Conservation (phyloP, 2,888 invertebrate species). For the Heteropelma amictum region DNA sequence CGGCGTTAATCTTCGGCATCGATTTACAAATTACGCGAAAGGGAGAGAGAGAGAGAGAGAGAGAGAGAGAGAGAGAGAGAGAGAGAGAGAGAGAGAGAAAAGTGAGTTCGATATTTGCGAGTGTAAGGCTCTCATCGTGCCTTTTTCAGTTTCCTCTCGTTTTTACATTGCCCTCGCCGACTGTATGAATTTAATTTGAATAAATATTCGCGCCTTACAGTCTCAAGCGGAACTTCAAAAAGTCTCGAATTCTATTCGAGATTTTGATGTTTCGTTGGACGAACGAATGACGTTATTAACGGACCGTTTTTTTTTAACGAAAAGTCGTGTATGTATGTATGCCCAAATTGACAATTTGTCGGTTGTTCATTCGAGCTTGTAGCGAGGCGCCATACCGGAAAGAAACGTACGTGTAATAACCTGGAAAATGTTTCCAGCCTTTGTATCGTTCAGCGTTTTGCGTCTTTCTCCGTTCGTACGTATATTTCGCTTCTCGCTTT, state of each 20-base stretch:
- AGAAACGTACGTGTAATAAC: background rate
- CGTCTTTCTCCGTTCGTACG: background rate
- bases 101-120: slow-evolving; percentile 37
- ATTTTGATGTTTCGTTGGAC: too few species aligned
- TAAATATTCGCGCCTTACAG: too few species aligned
- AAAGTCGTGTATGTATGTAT: background rate
- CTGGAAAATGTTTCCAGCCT: slow-evolving; percentile 14
- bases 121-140: slow-evolving; percentile 19
- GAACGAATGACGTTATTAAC: too few species aligned
- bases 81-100: too few species aligned
- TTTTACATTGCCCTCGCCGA: too few species aligned
- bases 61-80: too few species aligned
- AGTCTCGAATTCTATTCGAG: too few species aligned
- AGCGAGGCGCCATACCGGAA: background rate
- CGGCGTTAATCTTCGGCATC: slow-evolving; percentile 60
- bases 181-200: too few species aligned
- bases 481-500: slow-evolving; percentile 10
- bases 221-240: too few species aligned
- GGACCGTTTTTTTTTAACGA: background rate
- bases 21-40: slow-evolving; percentile 63
- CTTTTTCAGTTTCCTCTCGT: too few species aligned
- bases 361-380: slow-evolving; percentile 8
- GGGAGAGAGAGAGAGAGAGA: slow-evolving; percentile 5
- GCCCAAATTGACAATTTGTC: background rate
- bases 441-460: background rate